phyloP scores from a whole-genome alignment of 2,797 vertebrate species.

The Diceros bicornis region DNA sequence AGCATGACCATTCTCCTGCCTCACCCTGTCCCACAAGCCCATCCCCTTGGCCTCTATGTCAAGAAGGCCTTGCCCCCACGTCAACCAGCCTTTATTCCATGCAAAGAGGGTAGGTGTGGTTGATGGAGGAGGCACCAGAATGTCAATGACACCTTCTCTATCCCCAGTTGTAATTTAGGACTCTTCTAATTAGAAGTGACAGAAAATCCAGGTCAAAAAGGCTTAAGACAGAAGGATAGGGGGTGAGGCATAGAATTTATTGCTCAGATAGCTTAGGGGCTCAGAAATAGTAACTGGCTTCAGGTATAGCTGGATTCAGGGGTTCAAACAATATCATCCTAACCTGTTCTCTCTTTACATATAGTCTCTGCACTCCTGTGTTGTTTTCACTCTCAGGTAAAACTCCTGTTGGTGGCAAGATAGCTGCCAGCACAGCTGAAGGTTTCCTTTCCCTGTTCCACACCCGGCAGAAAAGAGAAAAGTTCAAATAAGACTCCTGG shows the following conservation, averaged over 20 bases:
- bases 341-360: not conserved
- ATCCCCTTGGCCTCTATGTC: not conserved
- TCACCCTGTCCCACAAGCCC: not conserved
- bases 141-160: not conserved
- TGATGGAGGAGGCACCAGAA: not conserved
- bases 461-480: not conserved
- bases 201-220: conserved; percentile 43
- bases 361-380: not conserved
- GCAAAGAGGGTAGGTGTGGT: not conserved
- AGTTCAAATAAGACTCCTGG: not conserved
- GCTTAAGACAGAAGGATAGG: not conserved
- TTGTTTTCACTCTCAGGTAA: not conserved
- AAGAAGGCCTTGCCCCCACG: not conserved
- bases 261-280: not conserved
- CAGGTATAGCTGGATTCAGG: not conserved
- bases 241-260: conserved; percentile 15
- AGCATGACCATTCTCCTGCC: not conserved
- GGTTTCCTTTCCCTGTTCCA: not conserved
- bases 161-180: conserved; percentile 35
- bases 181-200: not conserved
- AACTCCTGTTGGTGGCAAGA: not conserved
- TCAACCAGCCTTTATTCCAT: not conserved
- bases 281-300: not conserved
- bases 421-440: not conserved
- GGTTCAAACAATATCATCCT: not conserved